Base-by-base conservation (phyloP, 2,113 vertebrate species). In the Sceloporus tristichus region DNA sequence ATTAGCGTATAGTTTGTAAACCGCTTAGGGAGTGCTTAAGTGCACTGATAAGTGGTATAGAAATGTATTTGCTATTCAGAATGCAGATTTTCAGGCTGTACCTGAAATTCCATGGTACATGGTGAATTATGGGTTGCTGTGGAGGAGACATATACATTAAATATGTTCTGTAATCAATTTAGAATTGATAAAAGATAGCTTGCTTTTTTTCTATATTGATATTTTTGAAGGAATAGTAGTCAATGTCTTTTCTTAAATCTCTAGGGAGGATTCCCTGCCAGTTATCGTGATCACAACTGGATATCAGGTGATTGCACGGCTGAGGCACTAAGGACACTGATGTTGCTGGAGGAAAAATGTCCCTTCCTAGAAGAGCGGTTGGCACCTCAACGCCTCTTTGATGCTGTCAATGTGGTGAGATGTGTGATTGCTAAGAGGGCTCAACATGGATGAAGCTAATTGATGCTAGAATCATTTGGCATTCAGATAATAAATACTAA, bases 351-450 rank as follows among this genome's bases (percentile, higher is more conserved):
- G 71, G 68, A 74, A 34, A 5, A 74, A 8, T 84, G 82, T 21
- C 82, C 82, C 18, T 84, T 84, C 53, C 54, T 74, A 74, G 82
- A 74, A 27, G 82, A 74, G 13, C 68, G 38, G 23, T 3, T 84
- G 19, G 82, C 68, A 56, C 70, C 53, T 25, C 68, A 84, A 10
- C 68, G n/a, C 53, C 29, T 73, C 68, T 74, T 84, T 73, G 82
- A 84, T 73, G 70, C n/a, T 38, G n/a, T 84, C 82, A 84, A 84
- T 59, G 70, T 56, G 82, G 82, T 84, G 19, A 38, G 82, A 74
- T 23, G n/a, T n/a, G 48, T 19, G n/a, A 34, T 48, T 3, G 2
- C n/a, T 19, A 56, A 84, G 53, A 13, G 40, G 23, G 65, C 11
- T 66, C 10, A 38, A 82, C 59, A 42, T 40, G 77, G 80, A 38